A percentile compares a stretch with the other conserved stretches of the same genome.
Evolutionary conservation across 2,113 vertebrate genomes (phyloP).

Genomic region (Mugil cephalus): DNA sequence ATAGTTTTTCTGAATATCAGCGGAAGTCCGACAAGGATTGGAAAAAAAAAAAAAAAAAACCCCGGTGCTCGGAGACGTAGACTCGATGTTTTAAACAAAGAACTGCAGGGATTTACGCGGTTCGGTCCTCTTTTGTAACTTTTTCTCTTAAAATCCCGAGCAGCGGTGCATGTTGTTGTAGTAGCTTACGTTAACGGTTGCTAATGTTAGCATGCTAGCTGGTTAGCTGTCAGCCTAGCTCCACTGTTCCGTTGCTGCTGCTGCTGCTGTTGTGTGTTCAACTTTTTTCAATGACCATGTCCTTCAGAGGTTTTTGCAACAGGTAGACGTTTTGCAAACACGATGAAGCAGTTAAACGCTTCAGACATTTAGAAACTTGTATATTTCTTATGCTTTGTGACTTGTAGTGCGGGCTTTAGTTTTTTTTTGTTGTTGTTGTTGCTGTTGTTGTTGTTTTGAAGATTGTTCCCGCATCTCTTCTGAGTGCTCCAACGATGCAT

Average conservation of each 20-base stretch:
- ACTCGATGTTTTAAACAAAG: background rate
- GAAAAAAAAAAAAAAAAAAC: no score
- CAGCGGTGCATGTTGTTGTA: conserved; percentile 30
- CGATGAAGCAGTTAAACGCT: background rate
- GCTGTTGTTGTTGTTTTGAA: conserved; percentile 45
- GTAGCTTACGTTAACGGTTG: conserved; percentile 25
- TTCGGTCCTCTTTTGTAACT: conserved; percentile 36
- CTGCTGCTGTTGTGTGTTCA: background rate
- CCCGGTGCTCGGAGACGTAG: background rate
- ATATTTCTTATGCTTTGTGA: background rate
- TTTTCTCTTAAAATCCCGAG: background rate
- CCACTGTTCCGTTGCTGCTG: conserved; percentile 2
- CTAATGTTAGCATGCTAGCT: conserved; percentile 67
- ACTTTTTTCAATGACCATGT: conserved; percentile 48
- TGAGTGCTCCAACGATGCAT: conserved; percentile 46
- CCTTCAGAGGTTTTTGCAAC: conserved; percentile 43
- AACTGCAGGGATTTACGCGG: background rate
- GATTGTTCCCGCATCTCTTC: conserved; percentile 4
- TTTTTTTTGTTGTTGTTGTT: no score
- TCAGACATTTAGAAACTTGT: background rate
- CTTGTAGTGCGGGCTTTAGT: background rate
- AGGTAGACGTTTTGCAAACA: conserved; percentile 35
- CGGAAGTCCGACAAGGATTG: conserved; percentile 40
- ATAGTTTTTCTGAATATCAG: conserved; percentile 37
- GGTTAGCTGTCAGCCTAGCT: conserved; percentile 50